These are phyloP conservation scores for Lathamus discolor DNA, from an alignment of 2,113 vertebrate species.

Conservation along the genomic window DNA sequence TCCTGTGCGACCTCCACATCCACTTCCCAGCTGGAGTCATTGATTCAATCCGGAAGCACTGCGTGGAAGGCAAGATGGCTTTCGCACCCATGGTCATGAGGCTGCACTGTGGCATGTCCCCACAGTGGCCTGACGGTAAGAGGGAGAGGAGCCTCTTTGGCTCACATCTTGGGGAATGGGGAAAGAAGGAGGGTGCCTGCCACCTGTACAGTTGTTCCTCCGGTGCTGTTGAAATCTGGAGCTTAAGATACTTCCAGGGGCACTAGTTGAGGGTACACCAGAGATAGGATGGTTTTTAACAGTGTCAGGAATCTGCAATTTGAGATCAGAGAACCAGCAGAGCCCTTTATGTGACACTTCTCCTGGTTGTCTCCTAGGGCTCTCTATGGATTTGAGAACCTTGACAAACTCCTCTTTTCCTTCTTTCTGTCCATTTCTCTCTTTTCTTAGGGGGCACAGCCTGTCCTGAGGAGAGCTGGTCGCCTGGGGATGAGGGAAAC, in stretches of 20 bases:
- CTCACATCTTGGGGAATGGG: background rate
- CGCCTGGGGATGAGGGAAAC: background rate
- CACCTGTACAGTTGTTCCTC: background rate
- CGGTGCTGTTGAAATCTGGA: background rate
- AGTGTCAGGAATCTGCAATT: background rate
- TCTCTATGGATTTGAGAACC: background rate
- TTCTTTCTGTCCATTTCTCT: background rate
- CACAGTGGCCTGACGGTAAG: slow-evolving; percentile 85
- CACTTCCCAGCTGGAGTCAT: slow-evolving; percentile 86
- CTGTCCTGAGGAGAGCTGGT: background rate
- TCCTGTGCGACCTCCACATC: slow-evolving; percentile 97
- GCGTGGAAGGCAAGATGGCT: slow-evolving; percentile 90
- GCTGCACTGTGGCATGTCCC: slow-evolving; percentile 87
- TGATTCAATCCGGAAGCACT: slow-evolving; percentile 90
- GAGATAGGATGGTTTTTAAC: background rate
- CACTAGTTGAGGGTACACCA: background rate
- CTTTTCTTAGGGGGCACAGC: background rate
- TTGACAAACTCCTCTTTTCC: background rate
- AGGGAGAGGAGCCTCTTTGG: background rate
- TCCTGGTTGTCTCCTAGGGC: background rate
- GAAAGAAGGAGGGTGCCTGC: background rate
- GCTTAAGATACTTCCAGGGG: background rate
- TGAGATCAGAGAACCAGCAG: background rate
- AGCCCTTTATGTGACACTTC: background rate
- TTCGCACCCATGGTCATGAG: slow-evolving; percentile 93